Percentiles rank a stretch among this genome's conserved stretches.
Conservation (phyloP, 2,888 invertebrate species). For the Brachynemurus nebulosus region DNA sequence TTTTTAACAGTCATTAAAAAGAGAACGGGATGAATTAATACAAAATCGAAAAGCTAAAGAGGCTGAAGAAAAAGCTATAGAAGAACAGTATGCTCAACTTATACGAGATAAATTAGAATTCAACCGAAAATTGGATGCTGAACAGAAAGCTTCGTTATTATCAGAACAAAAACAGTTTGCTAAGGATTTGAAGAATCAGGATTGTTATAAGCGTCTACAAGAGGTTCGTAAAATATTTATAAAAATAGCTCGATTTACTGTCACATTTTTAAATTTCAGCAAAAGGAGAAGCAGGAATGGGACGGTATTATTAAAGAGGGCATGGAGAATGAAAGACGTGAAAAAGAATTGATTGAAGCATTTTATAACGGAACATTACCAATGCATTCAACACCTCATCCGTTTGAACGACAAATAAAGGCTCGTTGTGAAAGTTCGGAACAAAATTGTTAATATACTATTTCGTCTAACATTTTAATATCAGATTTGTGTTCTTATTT, state of each 20-base stretch:
- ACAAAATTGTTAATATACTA: too few relatives aligned
- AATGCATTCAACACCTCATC: too few relatives aligned
- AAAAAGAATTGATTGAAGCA: too few relatives aligned
- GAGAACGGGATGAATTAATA: too few relatives aligned
- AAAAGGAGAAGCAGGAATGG: too few relatives aligned
- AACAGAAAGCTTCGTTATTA: background rate
- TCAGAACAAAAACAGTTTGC: background rate
- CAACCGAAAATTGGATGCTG: background rate
- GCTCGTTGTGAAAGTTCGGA: too few relatives aligned
- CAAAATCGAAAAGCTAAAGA: background rate
- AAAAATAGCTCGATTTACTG: background rate
- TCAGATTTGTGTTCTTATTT: too few relatives aligned
- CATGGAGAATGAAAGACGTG: too few relatives aligned
- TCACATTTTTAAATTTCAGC: too few relatives aligned
- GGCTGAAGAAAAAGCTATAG: background rate
- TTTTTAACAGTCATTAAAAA: background rate
- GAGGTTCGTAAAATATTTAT: background rate
- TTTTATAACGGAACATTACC: background rate
- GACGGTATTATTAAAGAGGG: too few relatives aligned
- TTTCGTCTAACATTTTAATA: too few relatives aligned
- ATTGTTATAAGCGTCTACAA: background rate
- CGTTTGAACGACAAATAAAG: too few relatives aligned
- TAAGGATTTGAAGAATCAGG: background rate
- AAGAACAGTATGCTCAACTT: background rate
- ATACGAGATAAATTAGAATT: background rate